phyloP scores from a whole-genome alignment of 2,113 vertebrate genomes.

The Solea solea region DNA sequence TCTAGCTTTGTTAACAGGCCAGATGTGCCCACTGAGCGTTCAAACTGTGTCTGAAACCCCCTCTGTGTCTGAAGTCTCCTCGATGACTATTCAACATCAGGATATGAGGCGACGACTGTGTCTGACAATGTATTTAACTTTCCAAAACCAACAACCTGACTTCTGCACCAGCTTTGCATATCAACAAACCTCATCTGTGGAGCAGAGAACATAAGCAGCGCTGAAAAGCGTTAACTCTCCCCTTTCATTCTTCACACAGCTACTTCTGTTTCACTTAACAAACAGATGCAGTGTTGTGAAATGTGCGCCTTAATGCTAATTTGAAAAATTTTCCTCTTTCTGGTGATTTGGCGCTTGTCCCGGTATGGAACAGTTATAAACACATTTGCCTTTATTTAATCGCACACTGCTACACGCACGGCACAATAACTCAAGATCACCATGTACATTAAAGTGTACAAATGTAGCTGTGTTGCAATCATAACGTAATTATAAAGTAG shows the following conservation, averaged over 20 bases:
- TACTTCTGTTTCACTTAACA: too few relatives aligned
- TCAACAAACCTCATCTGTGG: background rate
- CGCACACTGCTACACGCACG: too few relatives aligned
- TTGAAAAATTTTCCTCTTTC: too few relatives aligned
- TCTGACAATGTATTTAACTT: constrained; percentile 10
- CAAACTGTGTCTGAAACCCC: background rate
- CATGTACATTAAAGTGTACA: too few relatives aligned
- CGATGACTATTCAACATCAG: background rate
- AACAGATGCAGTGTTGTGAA: too few relatives aligned
- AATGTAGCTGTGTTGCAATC: background rate
- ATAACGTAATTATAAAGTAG: background rate
- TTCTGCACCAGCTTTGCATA: background rate
- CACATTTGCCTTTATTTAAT: too few relatives aligned
- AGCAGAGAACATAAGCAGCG: background rate
- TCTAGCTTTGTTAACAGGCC: constrained; percentile 8
- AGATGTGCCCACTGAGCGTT: background rate
- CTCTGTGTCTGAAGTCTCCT: background rate
- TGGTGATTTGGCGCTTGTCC: too few relatives aligned
- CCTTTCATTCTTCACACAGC: too few relatives aligned
- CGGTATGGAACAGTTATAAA: too few relatives aligned
- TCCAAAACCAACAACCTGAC: background rate
- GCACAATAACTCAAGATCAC: too few relatives aligned
- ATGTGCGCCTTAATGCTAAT: too few relatives aligned
- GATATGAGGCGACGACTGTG: background rate
- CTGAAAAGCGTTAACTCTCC: too few relatives aligned